phyloP scores from a whole-genome alignment of 2,888 invertebrate species.

The Heliconius cydno region DNA sequence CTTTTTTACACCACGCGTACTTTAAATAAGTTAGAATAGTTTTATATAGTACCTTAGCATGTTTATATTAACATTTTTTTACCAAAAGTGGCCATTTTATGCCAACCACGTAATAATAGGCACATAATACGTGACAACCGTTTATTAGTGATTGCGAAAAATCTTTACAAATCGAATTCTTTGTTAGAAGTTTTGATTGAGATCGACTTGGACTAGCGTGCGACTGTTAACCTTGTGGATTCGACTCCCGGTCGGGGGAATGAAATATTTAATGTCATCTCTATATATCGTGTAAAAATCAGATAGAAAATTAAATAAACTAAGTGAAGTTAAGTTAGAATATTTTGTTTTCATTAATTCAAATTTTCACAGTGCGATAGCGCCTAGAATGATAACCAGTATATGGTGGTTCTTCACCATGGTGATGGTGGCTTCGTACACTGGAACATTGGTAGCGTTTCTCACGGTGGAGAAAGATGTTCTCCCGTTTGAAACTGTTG shows the following conservation, averaged over 20 bases:
- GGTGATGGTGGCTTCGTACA: constrained; percentile 93
- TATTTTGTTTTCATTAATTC: background rate
- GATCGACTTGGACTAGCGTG: no score
- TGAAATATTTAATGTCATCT: background rate
- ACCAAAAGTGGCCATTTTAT: background rate
- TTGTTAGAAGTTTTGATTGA: background rate
- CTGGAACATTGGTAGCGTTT: constrained; percentile 95
- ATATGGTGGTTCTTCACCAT: constrained; percentile 96
- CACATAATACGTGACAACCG: background rate
- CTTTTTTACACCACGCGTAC: background rate
- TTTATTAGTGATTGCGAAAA: background rate
- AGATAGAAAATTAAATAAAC: background rate
- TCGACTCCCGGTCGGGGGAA: no score
- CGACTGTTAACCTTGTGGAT: no score
- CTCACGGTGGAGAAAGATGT: constrained; percentile 90
- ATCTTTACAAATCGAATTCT: constrained; percentile 1
- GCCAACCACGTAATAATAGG: background rate
- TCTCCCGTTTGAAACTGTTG: constrained; percentile 88
- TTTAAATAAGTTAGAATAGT: background rate
- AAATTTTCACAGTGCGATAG: constrained; percentile 86
- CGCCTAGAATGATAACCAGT: constrained; percentile 93
- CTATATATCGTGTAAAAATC: background rate
- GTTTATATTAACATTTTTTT: background rate
- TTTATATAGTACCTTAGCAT: background rate
- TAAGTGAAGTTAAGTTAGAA: background rate